Evolutionary conservation across 2,113 vertebrate genomes (phyloP).

Genomic region (human (Homo sapiens)): DNA sequence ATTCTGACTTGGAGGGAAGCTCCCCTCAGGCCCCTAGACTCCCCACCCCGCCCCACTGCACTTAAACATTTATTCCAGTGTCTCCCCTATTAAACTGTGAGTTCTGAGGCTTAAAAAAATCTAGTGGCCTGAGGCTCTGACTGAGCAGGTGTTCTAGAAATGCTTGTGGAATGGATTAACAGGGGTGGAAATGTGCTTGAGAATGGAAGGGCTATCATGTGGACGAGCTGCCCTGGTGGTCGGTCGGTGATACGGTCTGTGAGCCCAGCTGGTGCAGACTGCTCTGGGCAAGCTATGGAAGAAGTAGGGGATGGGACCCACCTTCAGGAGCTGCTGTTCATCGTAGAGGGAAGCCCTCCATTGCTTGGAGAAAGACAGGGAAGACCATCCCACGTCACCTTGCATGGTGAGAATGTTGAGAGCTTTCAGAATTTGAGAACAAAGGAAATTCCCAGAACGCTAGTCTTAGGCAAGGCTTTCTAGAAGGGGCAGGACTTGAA

Average conservation of each 20-base stretch:
- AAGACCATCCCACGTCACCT: not conserved
- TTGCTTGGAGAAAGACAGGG: not conserved
- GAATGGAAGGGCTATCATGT: not conserved
- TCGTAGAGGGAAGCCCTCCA: not conserved
- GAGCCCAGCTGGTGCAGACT: accelerated
- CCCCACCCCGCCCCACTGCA: accelerated
- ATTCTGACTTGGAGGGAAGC: not conserved
- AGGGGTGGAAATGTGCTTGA: not conserved
- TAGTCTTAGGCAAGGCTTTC: not conserved
- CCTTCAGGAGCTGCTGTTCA: not conserved
- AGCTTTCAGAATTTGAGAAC: not conserved
- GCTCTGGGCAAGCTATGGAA: not conserved
- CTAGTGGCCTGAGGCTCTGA: not conserved
- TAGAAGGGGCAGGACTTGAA: not conserved
- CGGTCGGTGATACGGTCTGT: not conserved
- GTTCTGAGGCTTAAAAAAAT: not conserved
- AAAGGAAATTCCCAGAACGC: not conserved
- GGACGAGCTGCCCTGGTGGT: not conserved
- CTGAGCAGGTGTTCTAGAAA: not conserved
- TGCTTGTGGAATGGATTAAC: not conserved
- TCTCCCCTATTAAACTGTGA: not conserved
- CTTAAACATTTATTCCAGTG: not conserved
- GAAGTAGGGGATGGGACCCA: not conserved
- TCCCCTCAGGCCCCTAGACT: not conserved
- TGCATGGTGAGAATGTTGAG: too few species aligned